Percentiles rank a stretch among this genome's conserved stretches.
Conservation (phyloP, 1,140 invertebrate genomes). For the Oryzaephilus surinamensis region DNA sequence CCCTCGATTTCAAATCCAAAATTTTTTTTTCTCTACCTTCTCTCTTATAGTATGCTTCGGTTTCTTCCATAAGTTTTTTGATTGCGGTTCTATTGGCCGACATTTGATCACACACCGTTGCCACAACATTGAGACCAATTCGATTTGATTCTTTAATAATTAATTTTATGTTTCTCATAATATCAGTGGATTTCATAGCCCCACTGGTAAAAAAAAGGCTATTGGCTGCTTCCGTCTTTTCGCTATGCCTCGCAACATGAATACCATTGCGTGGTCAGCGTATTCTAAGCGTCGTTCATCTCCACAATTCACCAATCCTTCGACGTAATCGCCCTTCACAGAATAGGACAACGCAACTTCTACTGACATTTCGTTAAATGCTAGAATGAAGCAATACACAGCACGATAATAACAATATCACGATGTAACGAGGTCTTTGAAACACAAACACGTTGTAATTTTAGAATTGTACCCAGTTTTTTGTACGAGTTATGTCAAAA, state of each 20-base stretch:
- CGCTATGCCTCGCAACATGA: neutral
- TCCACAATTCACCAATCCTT: too few species aligned
- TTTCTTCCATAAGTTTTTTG: neutral
- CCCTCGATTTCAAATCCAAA: slow-evolving; percentile 2
- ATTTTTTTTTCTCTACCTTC: neutral
- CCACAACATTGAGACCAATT: slow-evolving; percentile 30
- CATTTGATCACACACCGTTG: slow-evolving; percentile 30
- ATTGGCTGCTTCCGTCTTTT: neutral
- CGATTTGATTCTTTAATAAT: slow-evolving; percentile 26
- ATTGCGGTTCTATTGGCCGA: slow-evolving; percentile 16
- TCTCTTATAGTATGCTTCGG: slow-evolving; percentile 3
- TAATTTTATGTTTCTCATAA: slow-evolving; percentile 32
- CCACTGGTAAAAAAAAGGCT: slow-evolving; percentile 9
- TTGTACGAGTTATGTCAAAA: too few species aligned
- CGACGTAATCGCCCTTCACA: too few species aligned
- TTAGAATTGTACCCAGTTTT: too few species aligned
- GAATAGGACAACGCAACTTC: neutral
- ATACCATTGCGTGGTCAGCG: too few species aligned
- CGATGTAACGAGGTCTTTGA: too few species aligned
- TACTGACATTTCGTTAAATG: slow-evolving; percentile 11
- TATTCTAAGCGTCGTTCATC: too few species aligned
- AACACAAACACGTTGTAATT: too few species aligned
- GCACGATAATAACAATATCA: too few species aligned
- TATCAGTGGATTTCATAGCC: slow-evolving; percentile 22
- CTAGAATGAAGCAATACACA: too few species aligned